phyloP scores from a whole-genome alignment of 2,113 vertebrate species.

The Sminthopsis crassicaudata region DNA sequence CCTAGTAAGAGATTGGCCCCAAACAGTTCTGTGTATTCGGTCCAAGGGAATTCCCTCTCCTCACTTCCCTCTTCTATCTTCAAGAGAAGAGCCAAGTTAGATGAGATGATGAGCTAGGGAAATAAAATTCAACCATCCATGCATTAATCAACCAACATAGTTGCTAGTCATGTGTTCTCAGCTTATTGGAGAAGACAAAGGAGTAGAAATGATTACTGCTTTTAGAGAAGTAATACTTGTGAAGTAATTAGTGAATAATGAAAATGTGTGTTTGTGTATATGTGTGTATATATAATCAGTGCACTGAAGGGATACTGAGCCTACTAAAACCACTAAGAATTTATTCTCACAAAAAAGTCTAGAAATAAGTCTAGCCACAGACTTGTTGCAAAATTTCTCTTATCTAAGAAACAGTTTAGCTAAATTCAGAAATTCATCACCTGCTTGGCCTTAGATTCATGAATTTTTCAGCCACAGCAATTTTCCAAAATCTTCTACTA shows the following conservation, averaged over 20 bases:
- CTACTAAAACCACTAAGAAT: no score
- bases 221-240: neutral
- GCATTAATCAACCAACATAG: neutral
- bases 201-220: neutral
- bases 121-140: neutral
- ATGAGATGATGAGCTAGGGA: neutral
- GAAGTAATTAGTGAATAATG: neutral
- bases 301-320: neutral
- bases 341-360: neutral
- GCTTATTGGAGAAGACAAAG: neutral
- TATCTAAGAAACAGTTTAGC: neutral
- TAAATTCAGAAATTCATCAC: neutral
- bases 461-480: neutral
- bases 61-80: neutral
- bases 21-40: neutral
- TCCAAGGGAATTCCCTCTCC: neutral
- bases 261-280: neutral
- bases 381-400: neutral
- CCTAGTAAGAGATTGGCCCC: neutral
- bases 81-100: neutral
- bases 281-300: no score
- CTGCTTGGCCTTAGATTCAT: neutral
- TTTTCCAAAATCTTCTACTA: neutral
- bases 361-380: neutral
- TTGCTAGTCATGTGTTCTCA: neutral